Evolutionary conservation across 2,888 invertebrate genomes (phyloP), one percentile per base, ranked within the genome.

Genomic region (Lissocephala sabroskyi): DNA sequence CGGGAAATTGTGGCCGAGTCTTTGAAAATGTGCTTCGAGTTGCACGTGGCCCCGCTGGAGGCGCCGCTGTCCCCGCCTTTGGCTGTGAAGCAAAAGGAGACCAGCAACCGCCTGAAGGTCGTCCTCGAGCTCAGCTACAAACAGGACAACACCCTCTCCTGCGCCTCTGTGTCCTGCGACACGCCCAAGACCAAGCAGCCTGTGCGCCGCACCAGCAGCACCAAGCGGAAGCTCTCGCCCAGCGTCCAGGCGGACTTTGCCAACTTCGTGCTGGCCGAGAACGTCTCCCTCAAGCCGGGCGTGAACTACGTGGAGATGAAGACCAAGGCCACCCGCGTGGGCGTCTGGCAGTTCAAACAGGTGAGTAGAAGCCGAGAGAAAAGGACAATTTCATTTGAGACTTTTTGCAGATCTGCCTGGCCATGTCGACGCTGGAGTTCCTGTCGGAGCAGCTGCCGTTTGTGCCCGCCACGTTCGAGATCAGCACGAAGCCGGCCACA

Each of bases 131-230:
- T 94, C 28, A 92, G 92, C 74, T 91, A 91, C 79, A 92, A 94
- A 80, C 92, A 95, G 81, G 94, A 96, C 80, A 92, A 90, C 74
- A 90, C 90, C 18, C 84, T 96, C 4, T 90, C 90, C 41, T 89
- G 90, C 60, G 93, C 91, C 0, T 90, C 90, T 2, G 90, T 95
- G 1, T 89, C 91, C 19, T 92, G 92, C 64, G 88, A 88, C 56
- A 89, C 88, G 66, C 87, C 87, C 0, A 90, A 90, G 80, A 86
- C 87, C 1, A 86, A 88, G 1, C 80, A 83, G 18, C 76, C 81
- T 0, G 84, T 92, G 1, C 89, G 90, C 54, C 86, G 92, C 13
- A 91, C 91, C 0, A 92, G 92, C 70, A 92, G 92, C 77, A 88
- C 88, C 30, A 91, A 90, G 79, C 86, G 90, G 30, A 91, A 91